A percentile compares a stretch with the other conserved stretches of the same genome.
Conservation (phyloP, 92 coral and sea anemone genomes). For the Blastomussa wellsi region DNA sequence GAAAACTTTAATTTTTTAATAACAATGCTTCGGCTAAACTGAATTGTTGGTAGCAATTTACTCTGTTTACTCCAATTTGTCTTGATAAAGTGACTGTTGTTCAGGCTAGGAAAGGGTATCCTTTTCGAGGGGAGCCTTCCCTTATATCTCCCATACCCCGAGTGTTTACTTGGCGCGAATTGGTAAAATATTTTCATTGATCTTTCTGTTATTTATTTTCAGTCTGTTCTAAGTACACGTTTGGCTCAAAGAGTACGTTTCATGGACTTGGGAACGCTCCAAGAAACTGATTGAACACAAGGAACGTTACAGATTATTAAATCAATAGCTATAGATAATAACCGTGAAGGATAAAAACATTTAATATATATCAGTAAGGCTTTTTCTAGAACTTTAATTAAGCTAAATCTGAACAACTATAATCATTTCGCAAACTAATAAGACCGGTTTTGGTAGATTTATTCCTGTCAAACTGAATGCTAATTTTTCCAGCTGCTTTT, state of each 20-base stretch:
- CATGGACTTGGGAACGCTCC: conserved; percentile 93
- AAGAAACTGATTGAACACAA: conserved; percentile 50
- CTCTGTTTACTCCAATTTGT: too few relatives aligned
- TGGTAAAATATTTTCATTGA: not conserved
- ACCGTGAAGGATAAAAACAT: not conserved
- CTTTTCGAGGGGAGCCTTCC: too few relatives aligned
- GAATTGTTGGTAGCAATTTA: too few relatives aligned
- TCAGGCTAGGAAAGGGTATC: too few relatives aligned
- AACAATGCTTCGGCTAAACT: too few relatives aligned
- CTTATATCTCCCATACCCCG: too few relatives aligned
- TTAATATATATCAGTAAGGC: too few relatives aligned
- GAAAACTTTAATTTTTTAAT: too few relatives aligned
- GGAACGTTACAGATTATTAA: not conserved
- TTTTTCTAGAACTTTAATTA: too few relatives aligned
- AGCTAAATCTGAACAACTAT: not conserved
- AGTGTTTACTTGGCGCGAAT: not conserved
- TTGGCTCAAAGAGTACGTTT: conserved; percentile 83
- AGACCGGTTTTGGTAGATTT: not conserved
- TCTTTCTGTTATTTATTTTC: not conserved
- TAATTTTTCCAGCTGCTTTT: too few relatives aligned
- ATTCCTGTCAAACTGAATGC: too few relatives aligned
- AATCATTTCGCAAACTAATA: not conserved
- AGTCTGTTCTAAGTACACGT: conserved; percentile 90
- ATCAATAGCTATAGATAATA: not conserved
- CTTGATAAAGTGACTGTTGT: too few relatives aligned